A percentile compares a stretch with the other conserved stretches of the same genome.
phyloP scores from a whole-genome alignment of 2,113 vertebrate genomes.

The Vidua macroura region DNA sequence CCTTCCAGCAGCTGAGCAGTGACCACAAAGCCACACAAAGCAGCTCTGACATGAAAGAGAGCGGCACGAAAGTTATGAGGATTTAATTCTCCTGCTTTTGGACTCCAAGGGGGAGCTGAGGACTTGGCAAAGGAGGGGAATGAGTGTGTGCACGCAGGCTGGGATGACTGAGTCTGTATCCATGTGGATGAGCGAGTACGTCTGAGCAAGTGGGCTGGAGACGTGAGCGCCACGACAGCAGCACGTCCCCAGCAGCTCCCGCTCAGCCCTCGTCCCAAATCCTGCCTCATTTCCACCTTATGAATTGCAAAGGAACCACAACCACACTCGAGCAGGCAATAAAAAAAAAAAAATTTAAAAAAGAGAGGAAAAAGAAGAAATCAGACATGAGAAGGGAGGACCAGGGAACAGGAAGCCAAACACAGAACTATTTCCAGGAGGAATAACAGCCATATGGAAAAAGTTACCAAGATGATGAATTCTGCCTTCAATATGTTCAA shows the following conservation, averaged over 20 bases:
- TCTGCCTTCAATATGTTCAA: slow-evolving; percentile 68
- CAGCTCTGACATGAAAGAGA: accelerated
- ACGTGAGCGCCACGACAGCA: not conserved
- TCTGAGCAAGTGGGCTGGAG: slow-evolving; percentile 11
- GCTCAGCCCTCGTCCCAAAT: not conserved
- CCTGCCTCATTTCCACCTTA: not conserved
- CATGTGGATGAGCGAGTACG: not conserved
- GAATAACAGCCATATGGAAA: slow-evolving; percentile 64
- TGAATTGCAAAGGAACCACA: slow-evolving; percentile 19
- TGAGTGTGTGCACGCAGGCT: not conserved
- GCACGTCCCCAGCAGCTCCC: not conserved
- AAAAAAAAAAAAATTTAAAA: not conserved
- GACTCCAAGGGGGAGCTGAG: not conserved
- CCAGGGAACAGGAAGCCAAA: slow-evolving; percentile 56
- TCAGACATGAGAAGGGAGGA: not conserved
- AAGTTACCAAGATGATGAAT: slow-evolving; percentile 63
- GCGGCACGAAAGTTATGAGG: not conserved
- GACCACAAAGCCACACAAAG: accelerated
- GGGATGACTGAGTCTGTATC: not conserved
- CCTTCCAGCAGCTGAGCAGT: too few species aligned
- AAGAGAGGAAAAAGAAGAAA: not conserved
- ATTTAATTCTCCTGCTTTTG: not conserved
- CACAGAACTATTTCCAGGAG: slow-evolving; percentile 58
- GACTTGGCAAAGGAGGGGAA: not conserved
- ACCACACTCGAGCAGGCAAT: not conserved